Base-by-base conservation (phyloP, 2,113 vertebrate species). In the Phaethon lepturus region DNA sequence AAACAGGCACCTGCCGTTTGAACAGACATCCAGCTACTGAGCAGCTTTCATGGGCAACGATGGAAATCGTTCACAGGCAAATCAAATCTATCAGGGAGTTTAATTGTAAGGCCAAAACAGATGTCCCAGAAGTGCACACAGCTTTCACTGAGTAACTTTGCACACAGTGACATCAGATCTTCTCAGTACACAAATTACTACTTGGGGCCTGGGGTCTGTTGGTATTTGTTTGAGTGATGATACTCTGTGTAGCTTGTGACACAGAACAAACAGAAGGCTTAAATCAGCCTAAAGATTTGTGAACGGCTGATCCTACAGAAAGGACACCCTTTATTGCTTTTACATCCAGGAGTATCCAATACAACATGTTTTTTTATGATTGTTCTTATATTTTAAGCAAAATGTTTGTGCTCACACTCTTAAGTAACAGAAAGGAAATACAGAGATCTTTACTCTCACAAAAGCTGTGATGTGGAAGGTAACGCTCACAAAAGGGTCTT, bases 401-500 rank as follows among this genome's bases (percentile, higher is more conserved):
- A 87, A 68, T 1, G 12, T 62, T 94, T 72, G 84, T 35, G 40
- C 53, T 82, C 58, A 38, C 69, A 40, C 45, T 52, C 31, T 38
- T 29, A 15, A 45, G 68, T 76, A 76, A 68, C 49, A 45, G 94
- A 85, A 90, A 74, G 71, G 59, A 93, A 90, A 95, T 22, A 10
- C 17, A 67, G 26, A 87, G 73, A 76, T 38, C 28, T 93, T 93
- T 85, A 64, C 55, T 7, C 49, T 84, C 73, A 29, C 89, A 24
- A 71, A 33, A 95, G 95, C 96, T 82, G 92, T 77, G 94, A 95
- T 95, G 96, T 10, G 50, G 72, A 97, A 97, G 96, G 97, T 94
- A 96, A 97, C 69, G 78, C 69, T 92, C 96, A 98, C 97, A 96
- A 98, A 98, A 97, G 94, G 97, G 96, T 96, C 98, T 97, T 97